These are phyloP conservation scores for Prostheceraeus crozeri DNA, from an alignment of 2,888 invertebrate genomes.

Conservation along the genomic window DNA sequence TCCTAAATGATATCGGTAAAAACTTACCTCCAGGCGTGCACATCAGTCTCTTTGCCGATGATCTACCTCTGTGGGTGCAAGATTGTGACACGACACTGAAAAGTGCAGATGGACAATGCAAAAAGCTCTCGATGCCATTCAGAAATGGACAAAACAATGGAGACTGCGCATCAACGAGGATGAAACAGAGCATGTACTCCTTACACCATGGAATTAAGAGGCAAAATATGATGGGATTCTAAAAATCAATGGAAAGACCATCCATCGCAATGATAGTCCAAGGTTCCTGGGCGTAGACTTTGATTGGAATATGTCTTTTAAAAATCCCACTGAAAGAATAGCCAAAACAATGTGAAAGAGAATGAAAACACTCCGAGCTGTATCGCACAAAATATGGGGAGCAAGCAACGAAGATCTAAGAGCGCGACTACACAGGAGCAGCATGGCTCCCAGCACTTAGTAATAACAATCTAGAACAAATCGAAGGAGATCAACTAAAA, in stretches of 20 bases:
- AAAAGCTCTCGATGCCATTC: slow-evolving; percentile 2
- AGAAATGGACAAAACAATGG: slow-evolving; percentile 8
- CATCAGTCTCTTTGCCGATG: slow-evolving; percentile 13
- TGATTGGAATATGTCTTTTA: slow-evolving; percentile 15
- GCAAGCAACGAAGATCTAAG: too few relatives aligned
- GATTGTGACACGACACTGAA: slow-evolving; percentile 1
- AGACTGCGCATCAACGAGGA: slow-evolving; percentile 22
- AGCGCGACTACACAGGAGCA: slow-evolving; percentile 15
- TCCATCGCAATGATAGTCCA: slow-evolving; percentile 12
- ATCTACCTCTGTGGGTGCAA: slow-evolving; percentile 7
- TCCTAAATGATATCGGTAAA: too few relatives aligned
- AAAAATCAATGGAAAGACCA: slow-evolving; percentile 21
- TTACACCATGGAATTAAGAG: slow-evolving; percentile 12
- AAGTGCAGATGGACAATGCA: slow-evolving; percentile 10
- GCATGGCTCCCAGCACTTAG: background rate
- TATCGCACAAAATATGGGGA: slow-evolving; percentile 19
- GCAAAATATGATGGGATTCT: background rate
- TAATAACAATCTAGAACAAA: background rate
- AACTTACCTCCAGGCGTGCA: too few relatives aligned
- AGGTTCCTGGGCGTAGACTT: slow-evolving; percentile 11
- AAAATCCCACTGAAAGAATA: slow-evolving; percentile 11
- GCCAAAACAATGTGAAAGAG: slow-evolving; percentile 14
- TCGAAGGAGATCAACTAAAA: background rate
- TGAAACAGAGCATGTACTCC: slow-evolving; percentile 2
- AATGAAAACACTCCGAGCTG: slow-evolving; percentile 9